Conservation (phyloP, 1,140 invertebrate species). For the Parasteatoda tepidariorum region DNA sequence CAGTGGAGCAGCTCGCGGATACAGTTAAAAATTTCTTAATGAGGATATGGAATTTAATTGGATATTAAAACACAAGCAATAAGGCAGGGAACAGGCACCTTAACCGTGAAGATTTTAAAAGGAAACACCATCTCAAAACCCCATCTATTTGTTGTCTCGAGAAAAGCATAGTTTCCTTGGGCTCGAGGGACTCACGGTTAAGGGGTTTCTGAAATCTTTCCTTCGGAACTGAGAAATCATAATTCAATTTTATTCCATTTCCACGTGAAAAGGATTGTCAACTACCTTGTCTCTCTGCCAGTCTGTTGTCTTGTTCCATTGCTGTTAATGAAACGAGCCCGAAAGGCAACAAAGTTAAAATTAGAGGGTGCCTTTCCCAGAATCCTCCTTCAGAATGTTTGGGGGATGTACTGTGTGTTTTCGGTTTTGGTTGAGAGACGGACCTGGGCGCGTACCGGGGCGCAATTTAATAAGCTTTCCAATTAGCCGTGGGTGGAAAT, state of each 20-base stretch:
- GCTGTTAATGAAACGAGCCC: constrained; percentile 27
- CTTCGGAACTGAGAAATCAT: constrained; percentile 22
- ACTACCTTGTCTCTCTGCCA: neutral
- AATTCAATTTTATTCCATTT: constrained; percentile 43
- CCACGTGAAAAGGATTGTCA: constrained; percentile 14
- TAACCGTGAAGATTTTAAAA: neutral
- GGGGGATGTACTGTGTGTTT: too few species aligned
- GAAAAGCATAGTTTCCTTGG: neutral
- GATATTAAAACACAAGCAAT: constrained; percentile 15
- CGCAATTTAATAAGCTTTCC: constrained; percentile 40
- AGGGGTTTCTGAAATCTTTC: constrained; percentile 1
- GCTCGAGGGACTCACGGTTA: neutral
- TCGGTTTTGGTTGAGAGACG: too few species aligned
- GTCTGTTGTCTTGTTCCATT: neutral
- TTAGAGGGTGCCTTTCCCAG: constrained; percentile 3
- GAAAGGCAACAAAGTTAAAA: constrained; percentile 35
- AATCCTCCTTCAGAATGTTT: neutral
- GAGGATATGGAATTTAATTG: constrained; percentile 39
- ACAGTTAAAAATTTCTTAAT: constrained; percentile 21
- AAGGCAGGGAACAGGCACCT: neutral
- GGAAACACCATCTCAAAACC: neutral
- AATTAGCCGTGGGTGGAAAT: constrained; percentile 31
- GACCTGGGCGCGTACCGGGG: neutral
- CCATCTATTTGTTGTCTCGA: neutral
- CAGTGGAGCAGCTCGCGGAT: neutral